Evolutionary conservation across 2,888 invertebrate genomes (phyloP).

Genomic region (Proisotoma minuta): DNA sequence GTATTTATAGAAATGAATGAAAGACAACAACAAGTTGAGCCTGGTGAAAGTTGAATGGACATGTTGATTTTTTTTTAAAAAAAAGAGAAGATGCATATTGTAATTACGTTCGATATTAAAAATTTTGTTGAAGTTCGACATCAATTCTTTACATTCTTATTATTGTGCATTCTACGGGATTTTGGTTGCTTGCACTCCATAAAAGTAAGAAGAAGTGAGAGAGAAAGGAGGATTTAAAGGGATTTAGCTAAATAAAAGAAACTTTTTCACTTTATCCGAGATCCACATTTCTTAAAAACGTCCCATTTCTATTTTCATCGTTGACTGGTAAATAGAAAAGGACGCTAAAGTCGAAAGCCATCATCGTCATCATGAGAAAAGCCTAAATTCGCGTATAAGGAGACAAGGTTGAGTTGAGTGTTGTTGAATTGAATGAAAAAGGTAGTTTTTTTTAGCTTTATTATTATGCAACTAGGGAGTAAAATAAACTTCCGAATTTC

Average conservation of each 20-base stretch:
- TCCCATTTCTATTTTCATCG: background rate
- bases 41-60: too few species aligned
- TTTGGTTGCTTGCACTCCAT: too few species aligned
- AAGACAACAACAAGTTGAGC: too few species aligned
- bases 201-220: background rate
- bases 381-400: background rate
- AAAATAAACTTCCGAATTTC: slow-evolving; percentile 7
- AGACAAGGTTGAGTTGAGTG: background rate
- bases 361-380: slow-evolving; percentile 5
- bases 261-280: slow-evolving; percentile 12
- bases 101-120: too few species aligned
- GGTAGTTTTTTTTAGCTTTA: background rate
- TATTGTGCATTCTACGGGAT: background rate
- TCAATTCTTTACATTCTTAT: too few species aligned
- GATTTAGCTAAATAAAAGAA: slow-evolving; percentile 15
- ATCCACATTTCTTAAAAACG: slow-evolving; percentile 6
- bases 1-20: too few species aligned
- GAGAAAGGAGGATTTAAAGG: background rate
- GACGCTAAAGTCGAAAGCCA: background rate
- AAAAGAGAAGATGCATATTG: too few species aligned
- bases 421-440: background rate
- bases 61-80: too few species aligned
- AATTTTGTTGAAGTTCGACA: too few species aligned
- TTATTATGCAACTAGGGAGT: background rate
- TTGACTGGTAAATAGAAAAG: background rate